Evolutionary conservation across 2,113 vertebrate species (phyloP).

Genomic region (Crotophaga sulcirostris): DNA sequence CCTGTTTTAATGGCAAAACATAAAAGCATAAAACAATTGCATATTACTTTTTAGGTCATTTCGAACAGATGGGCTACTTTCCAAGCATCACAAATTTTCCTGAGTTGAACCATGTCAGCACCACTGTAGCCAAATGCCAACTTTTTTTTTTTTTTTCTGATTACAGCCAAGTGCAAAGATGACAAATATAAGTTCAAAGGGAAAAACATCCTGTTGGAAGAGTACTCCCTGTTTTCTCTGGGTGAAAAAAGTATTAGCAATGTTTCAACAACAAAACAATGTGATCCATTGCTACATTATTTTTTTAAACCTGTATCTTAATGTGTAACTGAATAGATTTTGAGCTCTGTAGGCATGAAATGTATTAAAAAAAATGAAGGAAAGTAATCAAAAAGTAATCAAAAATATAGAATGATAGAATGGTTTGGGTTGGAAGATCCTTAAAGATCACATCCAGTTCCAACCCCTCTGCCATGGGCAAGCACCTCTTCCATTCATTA

Average conservation of each 20-base stretch:
- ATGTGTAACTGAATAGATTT: neutral
- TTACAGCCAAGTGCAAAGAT: neutral
- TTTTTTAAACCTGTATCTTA: neutral
- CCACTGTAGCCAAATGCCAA: neutral
- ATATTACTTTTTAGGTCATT: slow-evolving; percentile 1
- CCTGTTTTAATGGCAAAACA: neutral
- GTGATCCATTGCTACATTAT: neutral
- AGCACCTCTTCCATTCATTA: too few species aligned
- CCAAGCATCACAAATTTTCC: slow-evolving; percentile 39
- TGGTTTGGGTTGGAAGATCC: too few species aligned
- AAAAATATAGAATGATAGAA: neutral
- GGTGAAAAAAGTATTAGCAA: neutral
- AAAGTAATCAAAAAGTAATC: neutral
- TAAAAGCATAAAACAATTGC: neutral
- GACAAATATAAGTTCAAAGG: slow-evolving; percentile 37
- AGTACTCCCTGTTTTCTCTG: slow-evolving; percentile 25
- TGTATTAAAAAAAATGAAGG: neutral
- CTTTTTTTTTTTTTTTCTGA: neutral
- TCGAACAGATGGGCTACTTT: slow-evolving; percentile 13
- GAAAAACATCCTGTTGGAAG: slow-evolving; percentile 56
- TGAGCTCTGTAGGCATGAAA: neutral
- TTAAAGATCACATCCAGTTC: too few species aligned
- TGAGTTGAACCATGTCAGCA: slow-evolving; percentile 1
- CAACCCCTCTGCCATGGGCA: too few species aligned
- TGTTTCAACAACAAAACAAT: slow-evolving; percentile 28